Conservation (phyloP, 2,113 vertebrate genomes). For the Periophthalmus modestus region DNA sequence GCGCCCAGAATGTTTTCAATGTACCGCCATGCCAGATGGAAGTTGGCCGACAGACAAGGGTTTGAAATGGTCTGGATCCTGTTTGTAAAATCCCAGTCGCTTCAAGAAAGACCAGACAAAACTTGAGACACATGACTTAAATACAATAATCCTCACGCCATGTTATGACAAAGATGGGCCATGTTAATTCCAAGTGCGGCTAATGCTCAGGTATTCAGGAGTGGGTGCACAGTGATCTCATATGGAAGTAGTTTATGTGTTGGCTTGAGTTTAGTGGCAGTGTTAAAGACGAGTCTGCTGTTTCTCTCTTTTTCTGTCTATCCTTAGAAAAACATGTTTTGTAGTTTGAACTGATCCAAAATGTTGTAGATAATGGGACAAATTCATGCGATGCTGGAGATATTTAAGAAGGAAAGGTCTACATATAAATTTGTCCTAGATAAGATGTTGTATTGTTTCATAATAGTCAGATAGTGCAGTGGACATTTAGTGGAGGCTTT, state of each 20-base stretch:
- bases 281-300: constrained; percentile 53
- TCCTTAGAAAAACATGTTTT: constrained; percentile 48
- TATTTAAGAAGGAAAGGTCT: constrained; percentile 33
- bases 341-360: constrained; percentile 60
- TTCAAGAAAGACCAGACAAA: constrained; percentile 36
- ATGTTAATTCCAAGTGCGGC: constrained; percentile 16
- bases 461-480: background rate
- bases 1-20: constrained; percentile 32
- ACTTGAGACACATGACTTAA: constrained; percentile 6
- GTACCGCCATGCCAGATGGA: constrained; percentile 54
- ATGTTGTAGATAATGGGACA: constrained; percentile 58
- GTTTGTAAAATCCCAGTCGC: constrained; percentile 53
- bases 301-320: constrained; percentile 54
- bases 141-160: background rate
- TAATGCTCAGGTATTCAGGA: constrained; percentile 49
- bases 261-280: constrained; percentile 44
- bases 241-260: constrained; percentile 70
- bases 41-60: constrained; percentile 43
- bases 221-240: constrained; percentile 42
- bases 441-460: background rate
- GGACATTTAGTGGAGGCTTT: background rate
- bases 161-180: constrained; percentile 24
- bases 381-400: constrained; percentile 45
- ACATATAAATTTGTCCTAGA: background rate
- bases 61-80: constrained; percentile 51